Percentiles rank a stretch among this genome's conserved stretches.
Conservation (phyloP, 2,797 vertebrate species). For the Silurus aristotelis region DNA sequence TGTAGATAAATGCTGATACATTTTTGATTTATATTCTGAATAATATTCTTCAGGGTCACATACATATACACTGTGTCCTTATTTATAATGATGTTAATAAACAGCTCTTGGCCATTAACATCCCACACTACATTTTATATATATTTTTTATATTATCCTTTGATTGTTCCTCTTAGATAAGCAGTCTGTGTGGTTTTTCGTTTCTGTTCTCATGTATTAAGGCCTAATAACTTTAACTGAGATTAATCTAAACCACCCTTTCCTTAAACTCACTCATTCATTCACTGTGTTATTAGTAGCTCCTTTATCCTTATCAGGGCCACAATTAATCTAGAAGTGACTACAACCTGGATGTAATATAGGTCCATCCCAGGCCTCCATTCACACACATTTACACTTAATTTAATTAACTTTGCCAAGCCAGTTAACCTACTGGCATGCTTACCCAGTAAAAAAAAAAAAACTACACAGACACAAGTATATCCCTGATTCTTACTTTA, state of each 20-base stretch:
- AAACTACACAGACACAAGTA: not conserved
- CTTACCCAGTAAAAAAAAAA: not conserved
- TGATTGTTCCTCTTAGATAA: conserved; percentile 30
- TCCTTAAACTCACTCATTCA: not conserved
- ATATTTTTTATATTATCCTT: conserved; percentile 14
- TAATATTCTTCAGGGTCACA: conserved; percentile 52
- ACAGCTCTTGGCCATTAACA: not conserved
- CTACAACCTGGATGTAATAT: not conserved
- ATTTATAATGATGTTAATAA: conserved; percentile 45
- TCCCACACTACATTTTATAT: not conserved
- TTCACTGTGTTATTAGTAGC: not conserved
- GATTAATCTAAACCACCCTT: not conserved
- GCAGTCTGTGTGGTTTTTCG: not conserved
- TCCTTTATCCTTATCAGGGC: not conserved
- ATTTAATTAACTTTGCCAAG: not conserved
- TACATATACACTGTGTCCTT: conserved; percentile 32
- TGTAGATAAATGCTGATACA: conserved; percentile 69
- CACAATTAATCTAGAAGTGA: not conserved
- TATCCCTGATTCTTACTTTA: not conserved
- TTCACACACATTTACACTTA: not conserved
- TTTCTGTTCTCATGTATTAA: no score
- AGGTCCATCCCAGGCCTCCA: not conserved
- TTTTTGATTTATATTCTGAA: conserved; percentile 77
- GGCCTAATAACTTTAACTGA: not conserved
- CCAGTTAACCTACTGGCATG: not conserved